A percentile compares a stretch with the other conserved stretches of the same genome.
Evolutionary conservation across 1,140 invertebrate genomes (phyloP).

Genomic region (Drosophila ficusphila): DNA sequence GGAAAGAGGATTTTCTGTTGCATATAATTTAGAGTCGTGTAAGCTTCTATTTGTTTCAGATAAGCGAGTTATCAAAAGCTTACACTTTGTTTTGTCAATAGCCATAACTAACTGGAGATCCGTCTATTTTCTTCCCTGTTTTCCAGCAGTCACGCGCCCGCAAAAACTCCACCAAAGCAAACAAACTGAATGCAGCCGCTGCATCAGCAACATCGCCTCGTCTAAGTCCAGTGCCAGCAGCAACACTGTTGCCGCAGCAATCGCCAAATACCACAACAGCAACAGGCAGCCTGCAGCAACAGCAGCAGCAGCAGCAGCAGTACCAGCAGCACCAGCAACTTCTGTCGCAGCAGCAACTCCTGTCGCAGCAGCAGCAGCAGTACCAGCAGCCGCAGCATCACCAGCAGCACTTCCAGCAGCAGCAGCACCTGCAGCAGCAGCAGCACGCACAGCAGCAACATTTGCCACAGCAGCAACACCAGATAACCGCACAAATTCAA

Average conservation of each 20-base stretch:
- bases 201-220: constrained; percentile 80
- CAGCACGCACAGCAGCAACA: constrained; percentile 73
- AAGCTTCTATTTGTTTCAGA: constrained; percentile 21
- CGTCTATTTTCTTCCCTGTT: background rate
- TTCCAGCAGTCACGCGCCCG: constrained; percentile 75
- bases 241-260: constrained; percentile 79
- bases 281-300: constrained; percentile 42
- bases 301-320: constrained; percentile 59
- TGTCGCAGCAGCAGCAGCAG: constrained; percentile 51
- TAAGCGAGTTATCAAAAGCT: constrained; percentile 33
- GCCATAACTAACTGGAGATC: constrained; percentile 24
- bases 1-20: background rate
- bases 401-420: constrained; percentile 61
- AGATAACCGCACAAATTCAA: constrained; percentile 84
- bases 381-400: constrained; percentile 63
- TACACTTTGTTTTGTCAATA: constrained; percentile 28
- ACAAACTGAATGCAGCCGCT: constrained; percentile 75
- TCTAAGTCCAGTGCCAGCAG: constrained; percentile 80
- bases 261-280: constrained; percentile 79
- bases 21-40: constrained; percentile 36
- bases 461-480: constrained; percentile 79
- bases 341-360: constrained; percentile 52
- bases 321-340: constrained; percentile 61
- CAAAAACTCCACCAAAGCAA: constrained; percentile 80
- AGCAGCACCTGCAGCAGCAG: constrained; percentile 59